Conservation (phyloP, 2,113 vertebrate species). For the Callopanchax toddi region DNA sequence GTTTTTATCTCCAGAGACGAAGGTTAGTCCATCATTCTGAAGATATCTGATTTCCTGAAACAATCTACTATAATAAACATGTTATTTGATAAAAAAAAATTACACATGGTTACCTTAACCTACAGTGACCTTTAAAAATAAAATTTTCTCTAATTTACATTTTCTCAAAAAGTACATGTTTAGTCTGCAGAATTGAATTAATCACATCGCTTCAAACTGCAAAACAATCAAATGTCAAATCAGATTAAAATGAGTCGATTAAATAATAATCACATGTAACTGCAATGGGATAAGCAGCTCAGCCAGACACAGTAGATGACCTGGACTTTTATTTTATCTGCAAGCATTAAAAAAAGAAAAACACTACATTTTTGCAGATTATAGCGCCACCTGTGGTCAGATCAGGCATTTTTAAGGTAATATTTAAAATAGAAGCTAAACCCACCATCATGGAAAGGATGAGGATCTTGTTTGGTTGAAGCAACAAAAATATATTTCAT, state of each 20-base stretch:
- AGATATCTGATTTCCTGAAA: background rate
- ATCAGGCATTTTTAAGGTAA: background rate
- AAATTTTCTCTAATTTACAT: no score
- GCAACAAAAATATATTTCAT: no score
- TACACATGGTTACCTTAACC: background rate
- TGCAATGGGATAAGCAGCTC: background rate
- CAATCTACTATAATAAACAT: background rate
- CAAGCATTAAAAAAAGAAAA: background rate
- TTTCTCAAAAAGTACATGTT: no score
- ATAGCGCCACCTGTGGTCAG: background rate
- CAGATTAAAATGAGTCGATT: no score
- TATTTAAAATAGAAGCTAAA: background rate
- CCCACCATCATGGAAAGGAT: no score
- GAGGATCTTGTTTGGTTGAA: no score
- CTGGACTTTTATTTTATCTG: background rate
- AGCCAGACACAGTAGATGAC: background rate
- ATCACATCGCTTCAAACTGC: no score
- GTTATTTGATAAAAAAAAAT: background rate
- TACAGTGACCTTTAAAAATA: no score
- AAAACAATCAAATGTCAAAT: background rate
- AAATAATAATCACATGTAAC: no score
- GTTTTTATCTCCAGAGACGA: constrained; percentile 51
- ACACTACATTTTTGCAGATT: background rate
- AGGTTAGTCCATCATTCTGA: background rate
- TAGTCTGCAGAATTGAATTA: no score